phyloP scores from a whole-genome alignment of 92 coral and sea anemone genomes.

The Porites divaricata region DNA sequence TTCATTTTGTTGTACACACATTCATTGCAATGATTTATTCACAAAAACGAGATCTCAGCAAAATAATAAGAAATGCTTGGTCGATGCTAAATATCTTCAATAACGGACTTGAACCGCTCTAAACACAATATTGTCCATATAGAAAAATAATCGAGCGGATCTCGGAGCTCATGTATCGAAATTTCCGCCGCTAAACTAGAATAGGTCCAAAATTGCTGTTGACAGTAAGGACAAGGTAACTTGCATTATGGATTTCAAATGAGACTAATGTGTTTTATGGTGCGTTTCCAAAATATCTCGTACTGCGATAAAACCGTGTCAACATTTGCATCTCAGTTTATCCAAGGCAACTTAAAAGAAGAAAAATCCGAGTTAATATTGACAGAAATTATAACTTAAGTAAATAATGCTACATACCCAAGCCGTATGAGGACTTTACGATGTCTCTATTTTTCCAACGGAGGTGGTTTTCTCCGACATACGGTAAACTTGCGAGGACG shows the following conservation, averaged over 20 bases:
- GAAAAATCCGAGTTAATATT: slow-evolving; percentile 11
- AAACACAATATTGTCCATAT: background rate
- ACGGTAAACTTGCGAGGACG: background rate
- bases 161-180: background rate
- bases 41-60: background rate
- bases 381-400: background rate
- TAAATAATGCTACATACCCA: slow-evolving; percentile 21
- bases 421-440: background rate
- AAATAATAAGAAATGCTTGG: background rate
- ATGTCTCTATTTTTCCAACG: no score
- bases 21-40: background rate
- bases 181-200: background rate
- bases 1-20: background rate
- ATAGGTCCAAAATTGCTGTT: background rate
- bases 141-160: background rate
- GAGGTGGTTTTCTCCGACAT: slow-evolving; percentile 7
- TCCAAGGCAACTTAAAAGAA: background rate
- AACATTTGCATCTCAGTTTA: slow-evolving; percentile 8
- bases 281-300: slow-evolving; percentile 4
- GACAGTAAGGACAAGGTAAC: background rate
- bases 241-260: background rate
- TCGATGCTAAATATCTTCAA: background rate
- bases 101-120: background rate
- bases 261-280: background rate
- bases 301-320: slow-evolving; percentile 27